Evolutionary conservation across 2,797 vertebrate genomes (phyloP).

Genomic region (Coregonus suidteri): DNA sequence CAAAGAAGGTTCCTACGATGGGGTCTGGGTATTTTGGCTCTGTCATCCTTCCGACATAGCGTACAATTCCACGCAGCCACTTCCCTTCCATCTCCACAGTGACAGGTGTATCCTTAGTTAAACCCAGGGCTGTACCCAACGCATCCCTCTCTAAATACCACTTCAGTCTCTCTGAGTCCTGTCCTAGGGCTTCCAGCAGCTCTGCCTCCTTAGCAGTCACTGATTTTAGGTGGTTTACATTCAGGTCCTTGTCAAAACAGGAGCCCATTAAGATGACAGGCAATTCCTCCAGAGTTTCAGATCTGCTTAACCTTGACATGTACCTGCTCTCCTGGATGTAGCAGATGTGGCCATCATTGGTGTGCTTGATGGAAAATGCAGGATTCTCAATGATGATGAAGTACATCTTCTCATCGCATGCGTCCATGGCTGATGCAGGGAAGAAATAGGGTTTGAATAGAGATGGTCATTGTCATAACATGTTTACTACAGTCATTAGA

Average conservation of each 20-base stretch:
- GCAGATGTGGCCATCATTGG: conserved; percentile 65
- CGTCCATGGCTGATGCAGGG: conserved; percentile 39
- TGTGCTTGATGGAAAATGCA: rapidly evolving
- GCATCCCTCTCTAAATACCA: conserved; percentile 52
- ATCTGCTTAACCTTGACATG: rapidly evolving
- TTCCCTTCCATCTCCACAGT: conserved; percentile 56
- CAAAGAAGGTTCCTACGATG: conserved; percentile 66
- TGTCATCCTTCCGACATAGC: conserved; percentile 66
- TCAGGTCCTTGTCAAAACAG: rapidly evolving
- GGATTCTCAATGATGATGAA: conserved; percentile 73
- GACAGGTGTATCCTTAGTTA: conserved; percentile 52
- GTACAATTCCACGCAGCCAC: conserved; percentile 68
- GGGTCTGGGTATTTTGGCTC: rapidly evolving
- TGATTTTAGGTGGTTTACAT: conserved; percentile 15
- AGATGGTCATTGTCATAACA: neutral
- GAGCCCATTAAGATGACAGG: conserved; percentile 12
- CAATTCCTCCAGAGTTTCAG: neutral
- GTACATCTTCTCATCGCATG: conserved; percentile 37
- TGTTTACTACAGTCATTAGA: neutral
- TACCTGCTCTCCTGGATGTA: conserved; percentile 41
- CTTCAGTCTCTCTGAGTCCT: conserved; percentile 59
- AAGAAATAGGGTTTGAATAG: neutral
- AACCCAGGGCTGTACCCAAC: conserved; percentile 58
- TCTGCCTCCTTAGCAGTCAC: conserved; percentile 46
- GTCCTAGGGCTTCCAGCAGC: conserved; percentile 69